These are phyloP conservation scores for Neocloeon triangulifer DNA, from an alignment of 1,140 invertebrate genomes.

Conservation along the genomic window DNA sequence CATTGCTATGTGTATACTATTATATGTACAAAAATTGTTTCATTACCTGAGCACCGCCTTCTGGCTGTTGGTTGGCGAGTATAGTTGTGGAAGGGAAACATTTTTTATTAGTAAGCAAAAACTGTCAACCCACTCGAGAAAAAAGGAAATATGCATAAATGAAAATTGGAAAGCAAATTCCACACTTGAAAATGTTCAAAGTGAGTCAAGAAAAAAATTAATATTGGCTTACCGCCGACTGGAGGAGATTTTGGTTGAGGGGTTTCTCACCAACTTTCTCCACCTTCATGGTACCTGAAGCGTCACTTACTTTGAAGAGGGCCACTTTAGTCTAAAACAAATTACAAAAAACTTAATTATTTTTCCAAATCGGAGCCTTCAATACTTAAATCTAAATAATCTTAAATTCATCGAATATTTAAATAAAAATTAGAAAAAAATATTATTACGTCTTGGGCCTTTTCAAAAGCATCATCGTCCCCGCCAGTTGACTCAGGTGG, in stretches of 20 bases:
- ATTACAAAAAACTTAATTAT: slow-evolving; percentile 12
- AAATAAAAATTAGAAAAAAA: too few relatives aligned
- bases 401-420: too few relatives aligned
- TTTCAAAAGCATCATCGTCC: slow-evolving; percentile 35
- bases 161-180: too few relatives aligned
- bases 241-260: slow-evolving; percentile 41
- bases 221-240: slow-evolving; percentile 33
- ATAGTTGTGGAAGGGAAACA: not conserved
- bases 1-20: too few relatives aligned
- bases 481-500: slow-evolving; percentile 38
- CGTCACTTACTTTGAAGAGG: slow-evolving; percentile 46
- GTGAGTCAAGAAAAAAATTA: not conserved
- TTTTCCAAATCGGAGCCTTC: too few relatives aligned
- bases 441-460: slow-evolving; percentile 17
- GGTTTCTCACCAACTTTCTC: slow-evolving; percentile 40
- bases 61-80: slow-evolving; percentile 3
- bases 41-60: slow-evolving; percentile 2
- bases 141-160: slow-evolving; percentile 5
- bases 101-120: slow-evolving; percentile 5
- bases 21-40: too few relatives aligned
- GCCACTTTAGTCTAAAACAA: slow-evolving; percentile 24
- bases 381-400: too few relatives aligned
- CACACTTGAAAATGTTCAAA: too few relatives aligned
- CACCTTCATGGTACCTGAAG: slow-evolving; percentile 34
- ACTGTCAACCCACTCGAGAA: slow-evolving; percentile 3